Evolutionary conservation across 2,888 invertebrate species (phyloP).

Genomic region (Dichetophora obliterata): DNA sequence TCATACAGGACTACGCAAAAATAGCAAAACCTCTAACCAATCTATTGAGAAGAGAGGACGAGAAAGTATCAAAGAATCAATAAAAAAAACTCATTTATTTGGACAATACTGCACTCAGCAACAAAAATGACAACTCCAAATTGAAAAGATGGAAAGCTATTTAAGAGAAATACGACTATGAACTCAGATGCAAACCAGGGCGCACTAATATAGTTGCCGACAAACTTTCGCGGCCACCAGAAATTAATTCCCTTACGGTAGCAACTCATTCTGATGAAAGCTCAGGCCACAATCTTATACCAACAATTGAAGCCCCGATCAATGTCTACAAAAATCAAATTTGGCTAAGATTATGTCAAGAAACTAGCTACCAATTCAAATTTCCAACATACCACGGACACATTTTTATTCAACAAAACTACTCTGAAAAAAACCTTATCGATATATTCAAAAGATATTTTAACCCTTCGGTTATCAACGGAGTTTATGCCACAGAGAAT

Average conservation of each 20-base stretch:
- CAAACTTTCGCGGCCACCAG: neutral
- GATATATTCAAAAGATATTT: no score
- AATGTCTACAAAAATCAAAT: no score
- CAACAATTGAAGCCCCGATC: no score
- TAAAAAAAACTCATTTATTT: neutral
- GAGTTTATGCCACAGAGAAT: no score
- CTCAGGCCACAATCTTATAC: neutral
- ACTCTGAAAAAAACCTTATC: no score
- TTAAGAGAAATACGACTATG: neutral
- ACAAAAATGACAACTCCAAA: conserved; percentile 1
- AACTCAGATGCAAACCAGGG: neutral
- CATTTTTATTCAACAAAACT: no score
- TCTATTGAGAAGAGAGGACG: neutral
- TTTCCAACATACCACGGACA: no score
- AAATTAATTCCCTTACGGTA: neutral
- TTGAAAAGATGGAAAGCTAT: neutral
- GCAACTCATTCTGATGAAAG: neutral
- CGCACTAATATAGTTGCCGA: neutral
- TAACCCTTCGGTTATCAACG: no score
- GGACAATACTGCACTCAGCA: neutral
- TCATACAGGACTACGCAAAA: neutral
- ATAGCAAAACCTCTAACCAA: neutral
- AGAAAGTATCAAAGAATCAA: neutral
- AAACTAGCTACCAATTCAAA: no score
- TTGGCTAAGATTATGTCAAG: no score